Percentiles rank a stretch among this genome's conserved stretches.
These are phyloP conservation scores for Rhabdomys dilectus DNA, from an alignment of 2,113 vertebrate species.

Conservation along the genomic window DNA sequence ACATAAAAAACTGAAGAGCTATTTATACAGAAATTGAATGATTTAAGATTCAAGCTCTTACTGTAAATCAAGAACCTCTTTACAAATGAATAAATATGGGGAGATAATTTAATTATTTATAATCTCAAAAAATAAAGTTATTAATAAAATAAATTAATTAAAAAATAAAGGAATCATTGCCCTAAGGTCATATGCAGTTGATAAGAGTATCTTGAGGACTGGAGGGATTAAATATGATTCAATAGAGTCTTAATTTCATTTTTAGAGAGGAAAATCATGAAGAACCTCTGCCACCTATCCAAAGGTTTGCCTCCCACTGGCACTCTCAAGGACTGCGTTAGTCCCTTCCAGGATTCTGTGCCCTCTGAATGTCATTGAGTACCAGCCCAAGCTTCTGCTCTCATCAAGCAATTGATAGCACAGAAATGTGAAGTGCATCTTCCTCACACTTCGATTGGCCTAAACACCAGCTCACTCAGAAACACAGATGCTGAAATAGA, in stretches of 20 bases:
- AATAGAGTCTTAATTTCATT: not conserved
- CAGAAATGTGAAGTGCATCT: conserved; percentile 7
- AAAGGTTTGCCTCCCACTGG: not conserved
- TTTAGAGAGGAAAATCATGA: not conserved
- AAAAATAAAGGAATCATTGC: not conserved
- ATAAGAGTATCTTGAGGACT: not conserved
- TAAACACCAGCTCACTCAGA: conserved; percentile 44
- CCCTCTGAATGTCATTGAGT: not conserved
- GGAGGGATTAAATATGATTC: conserved; percentile 11
- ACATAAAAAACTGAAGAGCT: not conserved
- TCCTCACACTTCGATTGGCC: conserved; percentile 55
- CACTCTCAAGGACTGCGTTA: rapidly evolving
- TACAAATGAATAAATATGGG: not conserved
- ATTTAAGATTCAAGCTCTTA: not conserved
- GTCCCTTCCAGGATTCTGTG: not conserved
- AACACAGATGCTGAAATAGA: conserved; percentile 66
- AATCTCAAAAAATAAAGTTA: not conserved
- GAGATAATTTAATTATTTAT: not conserved
- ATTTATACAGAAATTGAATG: not conserved
- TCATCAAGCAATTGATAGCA: not conserved
- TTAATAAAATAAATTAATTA: not conserved
- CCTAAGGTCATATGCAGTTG: not conserved
- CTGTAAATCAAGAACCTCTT: not conserved
- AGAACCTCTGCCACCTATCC: not conserved
- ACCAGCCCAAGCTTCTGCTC: too few relatives aligned